Conservation (phyloP, 2,797 vertebrate genomes). For the Sparus aurata region DNA sequence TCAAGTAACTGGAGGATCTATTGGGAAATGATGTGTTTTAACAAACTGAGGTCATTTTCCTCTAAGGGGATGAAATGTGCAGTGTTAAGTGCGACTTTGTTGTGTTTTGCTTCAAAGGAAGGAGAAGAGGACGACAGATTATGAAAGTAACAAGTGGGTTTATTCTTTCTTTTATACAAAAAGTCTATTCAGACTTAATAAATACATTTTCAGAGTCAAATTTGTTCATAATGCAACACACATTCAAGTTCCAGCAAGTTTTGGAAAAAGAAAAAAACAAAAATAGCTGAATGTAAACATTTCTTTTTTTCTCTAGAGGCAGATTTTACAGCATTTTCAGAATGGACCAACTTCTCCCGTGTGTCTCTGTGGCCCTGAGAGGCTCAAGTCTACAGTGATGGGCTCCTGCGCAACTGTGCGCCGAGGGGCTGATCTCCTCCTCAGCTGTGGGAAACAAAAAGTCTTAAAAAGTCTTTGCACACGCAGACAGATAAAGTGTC, state of each 20-base stretch:
- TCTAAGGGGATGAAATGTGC: not conserved
- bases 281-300: constrained; percentile 76
- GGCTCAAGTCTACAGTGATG: constrained; percentile 10
- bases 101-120: constrained; percentile 26
- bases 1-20: not conserved
- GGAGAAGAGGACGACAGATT: constrained; percentile 31
- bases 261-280: constrained; percentile 38
- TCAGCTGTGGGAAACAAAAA: not conserved
- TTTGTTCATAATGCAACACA: constrained; percentile 80
- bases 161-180: constrained; percentile 73
- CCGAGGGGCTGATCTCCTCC: constrained; percentile 1
- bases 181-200: constrained; percentile 70
- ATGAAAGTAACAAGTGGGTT: constrained; percentile 62
- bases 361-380: not conserved
- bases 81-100: not conserved
- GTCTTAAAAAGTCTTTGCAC: constrained; percentile 39
- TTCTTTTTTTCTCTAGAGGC: constrained; percentile 32
- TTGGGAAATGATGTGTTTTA: not conserved
- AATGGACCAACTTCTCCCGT: not conserved
- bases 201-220: constrained; percentile 73
- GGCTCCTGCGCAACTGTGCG: not conserved
- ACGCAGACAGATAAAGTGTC: constrained; percentile 64
- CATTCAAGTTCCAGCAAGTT: constrained; percentile 63
- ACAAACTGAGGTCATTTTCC: not conserved
- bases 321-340: constrained; percentile 66